Evolutionary conservation across 2,888 invertebrate genomes (phyloP).

Genomic region (Calameuta idolon): DNA sequence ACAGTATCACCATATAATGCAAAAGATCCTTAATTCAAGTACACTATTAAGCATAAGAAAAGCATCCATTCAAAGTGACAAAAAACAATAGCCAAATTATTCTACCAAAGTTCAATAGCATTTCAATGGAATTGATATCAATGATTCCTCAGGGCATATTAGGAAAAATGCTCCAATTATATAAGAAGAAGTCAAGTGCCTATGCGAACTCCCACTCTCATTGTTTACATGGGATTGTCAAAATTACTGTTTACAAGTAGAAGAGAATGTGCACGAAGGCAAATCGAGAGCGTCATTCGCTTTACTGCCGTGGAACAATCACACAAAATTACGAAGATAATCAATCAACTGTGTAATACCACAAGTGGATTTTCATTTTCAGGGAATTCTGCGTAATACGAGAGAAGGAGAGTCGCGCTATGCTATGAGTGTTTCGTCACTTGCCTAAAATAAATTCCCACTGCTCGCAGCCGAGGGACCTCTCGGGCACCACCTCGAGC

Average conservation of each 20-base stretch:
- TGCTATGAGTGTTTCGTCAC: slow-evolving; percentile 61
- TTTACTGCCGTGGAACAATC: slow-evolving; percentile 19
- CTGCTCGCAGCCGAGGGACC: slow-evolving; percentile 95
- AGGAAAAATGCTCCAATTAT: slow-evolving; percentile 38
- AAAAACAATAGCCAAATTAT: background rate
- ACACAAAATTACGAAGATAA: slow-evolving; percentile 6
- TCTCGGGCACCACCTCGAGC: slow-evolving; percentile 95
- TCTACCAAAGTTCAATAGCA: background rate
- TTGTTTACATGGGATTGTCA: slow-evolving; percentile 60
- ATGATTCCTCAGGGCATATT: background rate
- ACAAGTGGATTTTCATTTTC: slow-evolving; percentile 16
- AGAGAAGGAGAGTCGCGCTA: slow-evolving; percentile 19
- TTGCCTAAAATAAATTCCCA: slow-evolving; percentile 98
- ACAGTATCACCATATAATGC: slow-evolving; percentile 8
- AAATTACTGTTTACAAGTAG: slow-evolving; percentile 48
- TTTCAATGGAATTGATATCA: background rate
- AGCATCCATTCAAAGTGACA: background rate
- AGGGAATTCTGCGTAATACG: slow-evolving; percentile 44
- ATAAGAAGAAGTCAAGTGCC: slow-evolving; percentile 45
- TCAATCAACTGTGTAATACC: slow-evolving; percentile 18
- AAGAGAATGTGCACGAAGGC: slow-evolving; percentile 17
- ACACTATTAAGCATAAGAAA: background rate
- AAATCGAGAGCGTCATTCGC: background rate
- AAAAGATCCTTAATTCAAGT: background rate
- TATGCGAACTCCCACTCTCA: slow-evolving; percentile 36